Base-by-base conservation (phyloP, 2,888 invertebrate species). In the Melanostoma mellinum region DNA sequence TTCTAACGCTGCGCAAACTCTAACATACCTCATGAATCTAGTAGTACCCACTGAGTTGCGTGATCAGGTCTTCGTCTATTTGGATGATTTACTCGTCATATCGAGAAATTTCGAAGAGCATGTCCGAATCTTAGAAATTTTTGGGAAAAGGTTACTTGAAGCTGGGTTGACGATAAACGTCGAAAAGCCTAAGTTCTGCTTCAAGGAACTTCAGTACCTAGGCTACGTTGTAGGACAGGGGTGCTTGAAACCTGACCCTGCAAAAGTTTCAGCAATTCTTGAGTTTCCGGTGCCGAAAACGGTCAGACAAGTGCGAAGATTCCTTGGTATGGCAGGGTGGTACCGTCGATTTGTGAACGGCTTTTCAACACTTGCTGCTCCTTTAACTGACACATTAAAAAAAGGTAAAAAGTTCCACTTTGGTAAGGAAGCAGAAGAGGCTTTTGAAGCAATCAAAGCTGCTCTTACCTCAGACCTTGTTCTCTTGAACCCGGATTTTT, bases 161-260 rank as follows among this genome's bases (percentile, higher is more conserved):
- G 65, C 71, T 8, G 74, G 69, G 32, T 55, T 36, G 8, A 69
- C 74, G 0, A 74, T 69, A 8, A 80, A 74, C 52, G 69, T 79
- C 8, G 53, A 53, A 3, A 53, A 53, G 6, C 35, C 53, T 2
- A 53, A 53, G 5, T 53, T 53, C 4, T 53, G 53, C n/a, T 8
- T 53, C 6, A n/a, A 33, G 33, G 53, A 55, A 36, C 36, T 55
- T 3, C 53, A 33, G 4, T 55, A 78, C 35, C 9, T 85, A 6
- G 84, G 84, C 3, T 69, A 74, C 44, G 8, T 80, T 38, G 53
- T 86, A 1, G 85, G 82, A 2, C 46, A 77, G 0, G 85, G 84
- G 1, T 48, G 52, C 0, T 33, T 55, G 2, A 55, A 55, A 10
- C n/a, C 53, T 1, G 36, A 56, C 68, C 78, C 80, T 0, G 72